Evolutionary conservation across 2,888 invertebrate genomes (phyloP), one percentile per base, ranked within the genome.

Genomic region (Lagria hirta): DNA sequence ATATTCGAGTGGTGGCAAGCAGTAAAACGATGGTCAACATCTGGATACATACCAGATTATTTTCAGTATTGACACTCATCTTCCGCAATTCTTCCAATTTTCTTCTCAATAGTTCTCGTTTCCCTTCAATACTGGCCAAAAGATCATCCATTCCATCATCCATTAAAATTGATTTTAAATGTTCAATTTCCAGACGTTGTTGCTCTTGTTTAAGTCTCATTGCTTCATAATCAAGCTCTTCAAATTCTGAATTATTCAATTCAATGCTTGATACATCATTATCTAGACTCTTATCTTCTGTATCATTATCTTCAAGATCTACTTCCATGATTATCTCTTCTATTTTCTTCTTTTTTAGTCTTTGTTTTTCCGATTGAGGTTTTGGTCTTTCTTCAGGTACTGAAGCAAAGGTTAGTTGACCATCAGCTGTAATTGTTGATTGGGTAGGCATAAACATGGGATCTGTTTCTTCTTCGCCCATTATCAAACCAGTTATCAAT

Each of bases 361-460:
- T 45, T 54, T 55, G 41, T 48, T 54, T 17, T 50, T 55, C 66
- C 0, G 65, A 61, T 40, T 60, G 61, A 2, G 63, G 61, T 42
- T 64, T 59, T 4, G 68, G 65, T 4, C 69, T 52, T 55, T 71
- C 71, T 54, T 71, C 69, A 2, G 63, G 58, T 6, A 62, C 62
- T 2, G 65, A 60, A 16, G 70, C 68, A 51, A 72, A 72, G 2
- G 70, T 70, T 28, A 72, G 51, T 50, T 70, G 67, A 3, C 72
- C 72, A 42, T 68, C 69, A 12, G 66, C 64, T 2, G 83, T 83
- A 43, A 78, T 75, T 6, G 85, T 67, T 0, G 81, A 79, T 71
- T 85, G 84, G 1, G 85, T 84, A 15, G 83, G 82, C 18, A 86
- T 73, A 67, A 88, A 88, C 49, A 83, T 77, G 0, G 83, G 78